phyloP scores from a whole-genome alignment of 64 coral and sea anemone species.

The Montipora sp. region DNA sequence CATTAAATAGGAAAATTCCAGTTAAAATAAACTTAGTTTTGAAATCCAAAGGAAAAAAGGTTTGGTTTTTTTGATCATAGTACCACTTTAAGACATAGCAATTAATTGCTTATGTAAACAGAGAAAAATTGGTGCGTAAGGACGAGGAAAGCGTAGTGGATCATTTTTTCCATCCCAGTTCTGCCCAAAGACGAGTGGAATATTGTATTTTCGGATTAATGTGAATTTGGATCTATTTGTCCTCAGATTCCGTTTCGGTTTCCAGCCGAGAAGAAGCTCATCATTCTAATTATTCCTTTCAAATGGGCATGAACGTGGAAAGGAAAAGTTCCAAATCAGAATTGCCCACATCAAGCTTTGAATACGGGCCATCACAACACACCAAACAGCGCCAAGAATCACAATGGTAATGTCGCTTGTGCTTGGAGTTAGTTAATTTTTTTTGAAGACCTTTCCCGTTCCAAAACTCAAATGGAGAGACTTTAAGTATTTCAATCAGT shows the following conservation, averaged over 20 bases:
- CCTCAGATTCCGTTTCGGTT: slow-evolving; percentile 9
- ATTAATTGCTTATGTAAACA: too few species aligned
- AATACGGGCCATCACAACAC: slow-evolving; percentile 14
- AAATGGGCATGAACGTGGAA: slow-evolving; percentile 41
- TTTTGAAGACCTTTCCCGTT: too few species aligned
- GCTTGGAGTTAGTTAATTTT: background rate
- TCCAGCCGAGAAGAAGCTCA: slow-evolving; percentile 38
- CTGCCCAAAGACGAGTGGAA: background rate
- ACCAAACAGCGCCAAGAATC: slow-evolving; percentile 50
- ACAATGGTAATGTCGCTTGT: slow-evolving; percentile 4
- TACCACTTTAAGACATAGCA: too few species aligned
- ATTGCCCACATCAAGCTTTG: slow-evolving; percentile 26
- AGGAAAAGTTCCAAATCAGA: slow-evolving; percentile 64
- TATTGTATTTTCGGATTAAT: background rate
- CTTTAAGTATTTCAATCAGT: too few species aligned
- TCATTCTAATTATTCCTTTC: slow-evolving; percentile 57
- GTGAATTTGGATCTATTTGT: background rate
- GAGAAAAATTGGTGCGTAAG: too few species aligned
- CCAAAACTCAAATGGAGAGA: too few species aligned
- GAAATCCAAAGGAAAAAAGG: too few species aligned
- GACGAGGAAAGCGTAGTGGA: too few species aligned
- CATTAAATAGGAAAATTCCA: too few species aligned
- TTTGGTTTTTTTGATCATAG: too few species aligned
- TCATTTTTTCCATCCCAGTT: too few species aligned
- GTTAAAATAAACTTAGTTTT: too few species aligned